Evolutionary conservation across 2,113 vertebrate species (phyloP), one percentile per base, ranked within the genome.

Genomic region (Dasyprocta punctata): DNA sequence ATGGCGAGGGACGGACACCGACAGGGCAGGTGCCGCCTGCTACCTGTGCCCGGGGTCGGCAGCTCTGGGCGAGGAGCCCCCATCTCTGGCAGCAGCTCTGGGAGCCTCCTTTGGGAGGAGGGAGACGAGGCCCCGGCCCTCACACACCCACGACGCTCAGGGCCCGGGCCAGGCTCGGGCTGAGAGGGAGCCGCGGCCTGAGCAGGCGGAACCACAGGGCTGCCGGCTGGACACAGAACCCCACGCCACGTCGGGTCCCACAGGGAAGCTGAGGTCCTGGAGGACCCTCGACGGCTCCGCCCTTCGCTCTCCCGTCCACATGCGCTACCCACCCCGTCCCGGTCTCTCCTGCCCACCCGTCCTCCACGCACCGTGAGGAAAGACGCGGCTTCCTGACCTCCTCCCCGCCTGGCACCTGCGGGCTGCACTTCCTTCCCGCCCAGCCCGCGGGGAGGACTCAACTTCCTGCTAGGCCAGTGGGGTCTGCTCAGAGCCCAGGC

Each of bases 361-460:
- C 71, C 38, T 61, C 67, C 14, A 0, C 0, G 2, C 22, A 75
- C 36, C 33, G 0, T 6, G 0, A 38, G 49, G 30, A 78, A 33
- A 19, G 89, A 10, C 5, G 2, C 16, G 10, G 22, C 11, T 24
- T 6, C 63, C 14, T 26, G 54, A 14, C 9, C 5, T 17, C 52
- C 0, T 7, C 14, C 65, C 41, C 24, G 33, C 54, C 2, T 0
- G 7, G 52, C 61, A 5, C 60, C 1, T 2, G 28, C 60, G 6
- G 4, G 20, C 17, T 30, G 5, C 65, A 6, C 0, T 0, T 26
- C 24, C 36, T 22, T 7, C 49, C 56, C 33, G 28, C 92, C 16
- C 54, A 12, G 1, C 17, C 41, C 49, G 33, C 6, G 49, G 36
- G 33, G 61, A 20, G 28, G 54, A 54, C 5, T 1, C 2, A 0